Evolutionary conservation across 2,113 vertebrate genomes (phyloP), one percentile per base, ranked within the genome.

Genomic region (Rhineura floridana): DNA sequence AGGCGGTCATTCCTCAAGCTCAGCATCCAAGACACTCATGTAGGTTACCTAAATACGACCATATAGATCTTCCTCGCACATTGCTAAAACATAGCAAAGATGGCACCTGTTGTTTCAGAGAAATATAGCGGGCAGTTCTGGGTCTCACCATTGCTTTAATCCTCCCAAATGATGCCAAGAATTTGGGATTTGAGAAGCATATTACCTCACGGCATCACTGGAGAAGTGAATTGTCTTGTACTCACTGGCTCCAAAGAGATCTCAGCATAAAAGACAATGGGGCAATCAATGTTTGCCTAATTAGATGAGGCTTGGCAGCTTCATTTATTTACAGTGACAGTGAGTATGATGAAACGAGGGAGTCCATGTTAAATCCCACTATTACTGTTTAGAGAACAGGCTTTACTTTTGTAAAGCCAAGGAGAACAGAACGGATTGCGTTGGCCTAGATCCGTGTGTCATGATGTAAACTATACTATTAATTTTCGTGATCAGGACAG

Each of bases 221-320:
- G 50, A 84, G 70, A 42, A 84, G 50, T 28, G 36, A 75, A 84
- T 30, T 84, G 69, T 50, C 25, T 73, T 30, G 33, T 59, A 75
- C 28, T 59, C 36, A 7, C 33, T 42, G 52, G 39, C 52, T 85
- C 70, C 52, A 30, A 48, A 85, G 70, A 76, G 28, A 84, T 50
- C 33, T 70, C 65, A 25, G 82, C 65, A n/a, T 39, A 84, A 84
- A 85, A 85, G 84, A 76, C 84, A 76, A 48, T 46, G 39, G 39
- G 55, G 55, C 55, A 76, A 85, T 85, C 84, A 76, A 62, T 76
- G 84, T 85, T 76, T 76, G 72, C 72, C 52, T 76, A 76, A 76
- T 85, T 85, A 85, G 84, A 76, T 33, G 39, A 76, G 17, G 46
- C 70, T 33, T 85, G 70, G 83, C 70, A 85, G 83, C 72, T 85